Percentiles rank a stretch among this genome's conserved stretches.
Conservation (phyloP, 2,113 vertebrate genomes). For the Sander vitreus region DNA sequence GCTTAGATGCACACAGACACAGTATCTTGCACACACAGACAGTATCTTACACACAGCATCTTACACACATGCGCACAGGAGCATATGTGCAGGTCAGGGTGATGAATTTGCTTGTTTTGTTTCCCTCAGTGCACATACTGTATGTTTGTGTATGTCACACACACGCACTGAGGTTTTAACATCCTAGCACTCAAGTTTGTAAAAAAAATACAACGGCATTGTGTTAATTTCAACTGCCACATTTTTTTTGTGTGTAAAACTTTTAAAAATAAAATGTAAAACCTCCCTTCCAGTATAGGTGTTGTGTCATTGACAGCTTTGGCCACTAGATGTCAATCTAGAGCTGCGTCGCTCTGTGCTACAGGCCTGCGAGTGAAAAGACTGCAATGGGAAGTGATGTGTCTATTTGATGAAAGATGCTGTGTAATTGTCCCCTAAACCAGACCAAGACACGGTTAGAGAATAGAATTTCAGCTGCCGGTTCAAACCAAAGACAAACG, state of each 20-base stretch:
- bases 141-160: neutral
- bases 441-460: neutral
- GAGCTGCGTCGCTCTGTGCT: conserved; percentile 7
- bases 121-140: too few species aligned
- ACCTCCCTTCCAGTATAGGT: neutral
- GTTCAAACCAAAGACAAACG: conserved; percentile 66
- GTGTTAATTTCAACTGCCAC: conserved; percentile 15
- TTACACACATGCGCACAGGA: neutral
- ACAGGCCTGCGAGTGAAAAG: neutral
- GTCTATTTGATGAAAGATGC: conserved; percentile 15
- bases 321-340: conserved; percentile 55
- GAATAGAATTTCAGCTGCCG: conserved; percentile 2
- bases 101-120: too few species aligned
- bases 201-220: too few species aligned
- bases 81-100: too few species aligned
- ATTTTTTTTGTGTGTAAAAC: neutral
- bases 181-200: conserved; percentile 21
- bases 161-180: conserved; percentile 29
- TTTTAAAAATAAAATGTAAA: neutral
- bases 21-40: neutral
- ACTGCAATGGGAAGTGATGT: conserved; percentile 21
- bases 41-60: neutral
- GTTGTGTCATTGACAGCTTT: neutral
- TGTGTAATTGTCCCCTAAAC: conserved; percentile 19
- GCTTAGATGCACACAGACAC: conserved; percentile 51